Base-by-base conservation (phyloP, 2,113 vertebrate genomes). In the Malurus alboscapulatus region DNA sequence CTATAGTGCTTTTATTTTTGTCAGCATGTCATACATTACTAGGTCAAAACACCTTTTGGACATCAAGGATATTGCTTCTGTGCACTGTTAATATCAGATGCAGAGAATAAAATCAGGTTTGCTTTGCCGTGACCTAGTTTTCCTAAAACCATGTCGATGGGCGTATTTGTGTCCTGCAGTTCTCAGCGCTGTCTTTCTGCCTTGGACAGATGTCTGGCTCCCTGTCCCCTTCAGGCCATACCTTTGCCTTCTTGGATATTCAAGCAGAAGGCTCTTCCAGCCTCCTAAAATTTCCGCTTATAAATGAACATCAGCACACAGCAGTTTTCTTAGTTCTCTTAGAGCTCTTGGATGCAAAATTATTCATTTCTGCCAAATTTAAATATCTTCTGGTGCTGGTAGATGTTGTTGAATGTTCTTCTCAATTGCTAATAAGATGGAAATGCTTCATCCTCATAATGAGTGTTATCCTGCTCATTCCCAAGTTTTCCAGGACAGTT, bases 301-400 rank as follows among this genome's bases (percentile, higher is more conserved):
- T 62, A 92, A 90, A 44, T 69, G 40, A 94, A 86, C 85, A 95
- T 83, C 85, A 90, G 85, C 47, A 42, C 0, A 0, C 75, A 86
- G 92, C 79, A 90, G 51, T 90, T 94, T 93, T 90, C 90, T 68
- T 73, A 72, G 54, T 63, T 80, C 27, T 80, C 27, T 40, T 55
- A 34, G 59, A 36, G 61, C 36, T 93, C 38, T 91, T 94, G 87
- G 90, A 86, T 90, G 79, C 51, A 74, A 86, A 93, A 92, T 92
- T 90, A 74, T 76, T 88, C 76, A 20, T 50, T 83, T 82, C 74
- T 95, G 90, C 88, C 94, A 83, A 84, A 77, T 92, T 90, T 77
- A 86, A 94, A 62, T 92, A 67, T 91, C 87, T 95, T 91, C 45
- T 87, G 79, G 45, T 85, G 62, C 88, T 87, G 75, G 82, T 87